These are phyloP conservation scores for Amphiprion clarkii DNA, from an alignment of 2,797 vertebrate genomes.

Conservation along the genomic window DNA sequence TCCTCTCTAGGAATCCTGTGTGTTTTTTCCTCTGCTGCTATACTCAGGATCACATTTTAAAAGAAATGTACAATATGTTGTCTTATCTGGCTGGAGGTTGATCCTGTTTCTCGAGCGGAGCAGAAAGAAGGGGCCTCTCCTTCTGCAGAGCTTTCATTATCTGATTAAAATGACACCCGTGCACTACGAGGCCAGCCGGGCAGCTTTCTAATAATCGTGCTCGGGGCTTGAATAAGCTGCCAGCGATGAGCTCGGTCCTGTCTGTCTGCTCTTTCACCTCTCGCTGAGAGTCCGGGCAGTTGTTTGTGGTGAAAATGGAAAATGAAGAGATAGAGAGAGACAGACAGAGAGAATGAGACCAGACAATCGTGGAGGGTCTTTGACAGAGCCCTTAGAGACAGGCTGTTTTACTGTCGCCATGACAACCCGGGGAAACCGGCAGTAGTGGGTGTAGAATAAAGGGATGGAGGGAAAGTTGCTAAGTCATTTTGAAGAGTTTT, in stretches of 20 bases:
- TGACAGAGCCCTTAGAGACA: conserved; percentile 71
- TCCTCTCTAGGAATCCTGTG: not conserved
- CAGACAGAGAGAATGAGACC: conserved; percentile 37
- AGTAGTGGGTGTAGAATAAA: conserved; percentile 29
- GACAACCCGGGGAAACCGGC: conserved; percentile 73
- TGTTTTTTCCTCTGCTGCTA: not conserved
- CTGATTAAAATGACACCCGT: conserved; percentile 49
- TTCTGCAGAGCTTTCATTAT: conserved; percentile 46
- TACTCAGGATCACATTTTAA: conserved; percentile 21
- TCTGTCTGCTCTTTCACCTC: conserved; percentile 31
- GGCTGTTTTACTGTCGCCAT: conserved; percentile 78
- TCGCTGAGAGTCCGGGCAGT: conserved; percentile 11
- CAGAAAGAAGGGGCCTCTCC: conserved; percentile 31
- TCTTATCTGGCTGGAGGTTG: conserved; percentile 37
- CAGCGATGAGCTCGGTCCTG: conserved; percentile 33
- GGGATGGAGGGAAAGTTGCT: conserved; percentile 29
- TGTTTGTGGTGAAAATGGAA: conserved; percentile 59
- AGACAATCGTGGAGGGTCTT: conserved; percentile 57
- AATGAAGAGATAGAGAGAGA: conserved; percentile 38
- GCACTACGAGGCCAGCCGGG: not conserved
- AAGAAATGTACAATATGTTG: conserved; percentile 9
- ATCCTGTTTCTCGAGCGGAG: conserved; percentile 15
- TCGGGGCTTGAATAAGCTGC: conserved; percentile 8
- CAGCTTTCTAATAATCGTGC: conserved; percentile 33
- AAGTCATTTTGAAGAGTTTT: conserved; percentile 55